phyloP scores from a whole-genome alignment of 2,888 invertebrate genomes.

The Linnaemya tessellans region DNA sequence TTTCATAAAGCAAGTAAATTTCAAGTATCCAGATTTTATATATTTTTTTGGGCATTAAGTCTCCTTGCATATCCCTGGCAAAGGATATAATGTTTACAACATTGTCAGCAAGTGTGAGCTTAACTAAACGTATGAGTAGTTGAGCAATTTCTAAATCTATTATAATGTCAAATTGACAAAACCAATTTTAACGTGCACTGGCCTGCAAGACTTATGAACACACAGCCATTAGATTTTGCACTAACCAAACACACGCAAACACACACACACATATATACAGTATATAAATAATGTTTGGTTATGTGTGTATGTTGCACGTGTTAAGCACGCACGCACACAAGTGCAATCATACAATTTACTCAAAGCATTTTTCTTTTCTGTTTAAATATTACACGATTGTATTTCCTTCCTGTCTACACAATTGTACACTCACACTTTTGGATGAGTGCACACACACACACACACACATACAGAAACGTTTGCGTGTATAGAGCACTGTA shows the following conservation, averaged over 20 bases:
- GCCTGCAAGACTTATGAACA: slow-evolving; percentile 51
- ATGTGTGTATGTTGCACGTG: background rate
- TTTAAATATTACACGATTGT: slow-evolving; percentile 37
- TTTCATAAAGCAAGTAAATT: no score
- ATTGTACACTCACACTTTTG: background rate
- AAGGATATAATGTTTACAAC: slow-evolving; percentile 20
- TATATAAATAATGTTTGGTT: background rate
- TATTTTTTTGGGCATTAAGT: slow-evolving; percentile 5
- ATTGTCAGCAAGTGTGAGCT: slow-evolving; percentile 56
- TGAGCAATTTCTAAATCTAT: slow-evolving; percentile 77
- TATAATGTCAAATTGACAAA: slow-evolving; percentile 77
- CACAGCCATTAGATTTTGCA: background rate
- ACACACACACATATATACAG: background rate
- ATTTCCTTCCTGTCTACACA: slow-evolving; percentile 58
- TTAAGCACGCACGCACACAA: slow-evolving; percentile 51
- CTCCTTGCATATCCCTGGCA: slow-evolving; percentile 10
- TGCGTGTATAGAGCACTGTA: slow-evolving; percentile 16
- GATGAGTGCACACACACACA: background rate
- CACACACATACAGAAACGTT: slow-evolving; percentile 9
- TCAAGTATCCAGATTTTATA: no score
- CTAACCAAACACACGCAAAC: no score
- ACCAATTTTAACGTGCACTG: slow-evolving; percentile 75
- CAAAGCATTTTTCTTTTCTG: slow-evolving; percentile 38
- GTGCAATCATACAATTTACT: slow-evolving; percentile 36
- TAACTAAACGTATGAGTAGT: slow-evolving; percentile 55